Conservation (phyloP, 2,888 invertebrate species). For the Drosophila stalkeri region DNA sequence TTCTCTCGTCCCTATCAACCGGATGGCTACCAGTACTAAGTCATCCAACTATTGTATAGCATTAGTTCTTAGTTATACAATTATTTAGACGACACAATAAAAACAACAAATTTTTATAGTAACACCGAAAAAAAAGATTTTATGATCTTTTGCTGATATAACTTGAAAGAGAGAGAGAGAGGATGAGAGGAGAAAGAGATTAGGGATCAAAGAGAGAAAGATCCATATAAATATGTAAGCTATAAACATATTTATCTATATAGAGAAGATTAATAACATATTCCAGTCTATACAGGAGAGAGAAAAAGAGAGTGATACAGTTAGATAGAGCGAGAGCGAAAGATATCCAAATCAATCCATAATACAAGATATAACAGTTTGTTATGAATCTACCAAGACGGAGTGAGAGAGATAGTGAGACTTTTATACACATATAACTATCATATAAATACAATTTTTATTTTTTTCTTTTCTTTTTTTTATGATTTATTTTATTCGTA, state of each 20-base stretch:
- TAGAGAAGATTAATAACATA: too few species aligned
- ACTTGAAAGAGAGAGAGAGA: too few species aligned
- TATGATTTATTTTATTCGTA: slow-evolving; percentile 14
- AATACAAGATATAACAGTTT: too few species aligned
- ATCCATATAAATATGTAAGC: too few species aligned
- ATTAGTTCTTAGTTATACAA: slow-evolving; percentile 38
- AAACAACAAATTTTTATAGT: slow-evolving; percentile 11
- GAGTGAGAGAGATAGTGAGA: neutral
- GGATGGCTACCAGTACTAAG: slow-evolving; percentile 81
- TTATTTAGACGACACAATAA: slow-evolving; percentile 46
- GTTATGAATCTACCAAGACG: too few species aligned
- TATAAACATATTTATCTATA: too few species aligned
- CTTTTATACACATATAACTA: neutral
- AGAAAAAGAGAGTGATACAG: too few species aligned
- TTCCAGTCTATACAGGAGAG: too few species aligned
- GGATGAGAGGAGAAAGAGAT: neutral
- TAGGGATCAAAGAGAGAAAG: too few species aligned
- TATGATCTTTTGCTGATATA: neutral
- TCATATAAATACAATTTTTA: neutral
- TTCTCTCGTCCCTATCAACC: slow-evolving; percentile 88
- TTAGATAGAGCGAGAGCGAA: neutral
- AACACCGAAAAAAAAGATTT: neutral
- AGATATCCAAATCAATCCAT: too few species aligned
- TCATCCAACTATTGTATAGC: slow-evolving; percentile 6
- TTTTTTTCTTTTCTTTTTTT: neutral